A percentile compares a stretch with the other conserved stretches of the same genome.
phyloP scores from a whole-genome alignment of 2,797 vertebrate genomes.

The Triplophysa bombifrons region DNA sequence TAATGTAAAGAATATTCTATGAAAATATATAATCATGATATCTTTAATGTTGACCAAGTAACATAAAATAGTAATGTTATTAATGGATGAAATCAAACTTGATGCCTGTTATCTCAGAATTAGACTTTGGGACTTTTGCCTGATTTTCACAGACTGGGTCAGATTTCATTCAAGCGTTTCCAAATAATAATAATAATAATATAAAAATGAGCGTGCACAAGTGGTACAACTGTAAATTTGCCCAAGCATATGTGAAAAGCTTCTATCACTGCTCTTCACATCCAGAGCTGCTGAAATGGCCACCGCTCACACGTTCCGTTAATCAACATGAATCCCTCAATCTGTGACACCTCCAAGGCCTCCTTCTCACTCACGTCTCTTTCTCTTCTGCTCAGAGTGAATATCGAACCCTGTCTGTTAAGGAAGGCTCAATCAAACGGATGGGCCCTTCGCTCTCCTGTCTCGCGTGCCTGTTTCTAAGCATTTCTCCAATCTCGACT shows the following conservation, averaged over 20 bases:
- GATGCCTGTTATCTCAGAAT: too few relatives aligned
- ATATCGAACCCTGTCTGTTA: background rate
- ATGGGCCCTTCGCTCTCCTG: background rate
- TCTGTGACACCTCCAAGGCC: background rate
- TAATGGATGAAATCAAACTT: too few relatives aligned
- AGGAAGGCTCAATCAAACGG: background rate
- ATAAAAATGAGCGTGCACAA: background rate
- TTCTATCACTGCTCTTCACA: background rate
- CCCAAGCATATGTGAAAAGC: background rate
- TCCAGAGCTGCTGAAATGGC: too few relatives aligned
- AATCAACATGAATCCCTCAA: conserved; percentile 4
- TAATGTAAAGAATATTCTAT: too few relatives aligned
- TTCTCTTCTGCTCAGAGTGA: background rate
- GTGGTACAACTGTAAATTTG: background rate
- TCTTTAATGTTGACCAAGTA: too few relatives aligned
- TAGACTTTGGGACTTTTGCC: too few relatives aligned
- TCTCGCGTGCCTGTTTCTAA: background rate
- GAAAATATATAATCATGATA: too few relatives aligned
- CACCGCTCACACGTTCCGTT: background rate
- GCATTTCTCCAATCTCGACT: conserved; percentile 7
- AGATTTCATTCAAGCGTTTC: too few relatives aligned
- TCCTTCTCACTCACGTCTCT: background rate
- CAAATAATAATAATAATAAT: too few relatives aligned
- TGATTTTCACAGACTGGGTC: too few relatives aligned
- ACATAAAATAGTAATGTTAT: too few relatives aligned